Conservation (phyloP, 2,888 invertebrate species). For the Yponomeuta sedellus region DNA sequence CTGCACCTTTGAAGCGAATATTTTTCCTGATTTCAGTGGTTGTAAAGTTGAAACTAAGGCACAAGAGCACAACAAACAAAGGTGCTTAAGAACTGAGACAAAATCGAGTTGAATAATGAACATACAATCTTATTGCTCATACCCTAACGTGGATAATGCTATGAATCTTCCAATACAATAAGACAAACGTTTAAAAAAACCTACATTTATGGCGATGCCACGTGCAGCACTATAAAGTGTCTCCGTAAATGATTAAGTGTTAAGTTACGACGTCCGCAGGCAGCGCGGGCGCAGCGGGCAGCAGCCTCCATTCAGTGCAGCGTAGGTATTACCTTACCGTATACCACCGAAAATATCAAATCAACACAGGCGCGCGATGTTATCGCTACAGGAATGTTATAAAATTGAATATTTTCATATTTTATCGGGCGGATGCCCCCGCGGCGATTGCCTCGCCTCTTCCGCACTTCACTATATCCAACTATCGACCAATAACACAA, state of each 20-base stretch:
- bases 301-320: slow-evolving; percentile 59
- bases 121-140: neutral
- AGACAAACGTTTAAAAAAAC: neutral
- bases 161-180: neutral
- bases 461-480: slow-evolving; percentile 39
- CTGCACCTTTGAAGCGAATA: neutral
- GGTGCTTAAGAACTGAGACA: neutral
- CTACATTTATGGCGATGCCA: neutral
- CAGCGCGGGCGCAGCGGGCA: slow-evolving; percentile 61
- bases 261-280: slow-evolving; percentile 64
- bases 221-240: slow-evolving; percentile 59
- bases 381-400: slow-evolving; percentile 69
- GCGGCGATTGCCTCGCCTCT: slow-evolving; percentile 43
- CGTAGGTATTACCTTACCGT: slow-evolving; percentile 63
- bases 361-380: slow-evolving; percentile 63
- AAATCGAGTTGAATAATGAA: neutral
- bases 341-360: slow-evolving; percentile 74
- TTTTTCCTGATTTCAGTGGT: no score
- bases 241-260: slow-evolving; percentile 72
- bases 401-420: slow-evolving; percentile 74
- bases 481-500: slow-evolving; percentile 27
- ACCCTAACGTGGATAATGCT: neutral
- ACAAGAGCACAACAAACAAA: no score
- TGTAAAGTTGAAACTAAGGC: no score
- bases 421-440: slow-evolving; percentile 51